Percentiles rank a stretch among this genome's conserved stretches.
Evolutionary conservation across 2,888 invertebrate genomes (phyloP).

Genomic region (Anaspis maculata): DNA sequence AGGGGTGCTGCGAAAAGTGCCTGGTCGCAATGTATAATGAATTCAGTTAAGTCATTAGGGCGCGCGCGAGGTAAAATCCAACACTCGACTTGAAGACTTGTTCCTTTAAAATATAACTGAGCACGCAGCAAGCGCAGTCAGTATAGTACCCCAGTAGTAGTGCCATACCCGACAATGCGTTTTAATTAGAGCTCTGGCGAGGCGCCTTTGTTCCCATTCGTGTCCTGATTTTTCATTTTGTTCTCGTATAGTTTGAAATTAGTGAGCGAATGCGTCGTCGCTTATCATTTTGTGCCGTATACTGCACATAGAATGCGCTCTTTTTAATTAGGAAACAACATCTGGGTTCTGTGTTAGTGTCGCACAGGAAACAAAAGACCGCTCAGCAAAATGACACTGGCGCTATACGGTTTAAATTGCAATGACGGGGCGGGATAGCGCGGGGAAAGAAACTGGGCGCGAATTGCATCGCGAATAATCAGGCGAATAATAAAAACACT

Average conservation of each 20-base stretch:
- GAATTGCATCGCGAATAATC: too few relatives aligned
- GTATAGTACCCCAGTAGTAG: too few relatives aligned
- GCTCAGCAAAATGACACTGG: too few relatives aligned
- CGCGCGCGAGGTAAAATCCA: constrained; percentile 25
- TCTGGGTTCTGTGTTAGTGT: constrained; percentile 39
- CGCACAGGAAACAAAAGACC: too few relatives aligned
- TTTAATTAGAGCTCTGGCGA: constrained; percentile 29
- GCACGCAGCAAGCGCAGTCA: constrained; percentile 22
- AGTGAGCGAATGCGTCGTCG: constrained; percentile 29
- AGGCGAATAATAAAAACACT: too few relatives aligned
- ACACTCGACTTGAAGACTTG: constrained; percentile 27
- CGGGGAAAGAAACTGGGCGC: too few relatives aligned
- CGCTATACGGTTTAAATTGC: too few relatives aligned
- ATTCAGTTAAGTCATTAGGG: constrained; percentile 30
- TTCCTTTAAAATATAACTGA: constrained; percentile 31
- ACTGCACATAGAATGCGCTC: constrained; percentile 25
- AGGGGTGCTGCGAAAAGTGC: constrained; percentile 9
- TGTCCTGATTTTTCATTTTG: constrained; percentile 26
- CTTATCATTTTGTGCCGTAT: constrained; percentile 28
- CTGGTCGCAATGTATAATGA: constrained; percentile 18
- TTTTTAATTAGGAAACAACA: constrained; percentile 42
- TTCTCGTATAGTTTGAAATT: constrained; percentile 26
- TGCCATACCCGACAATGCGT: constrained; percentile 31
- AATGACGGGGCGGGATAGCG: too few relatives aligned
- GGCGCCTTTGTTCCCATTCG: constrained; percentile 31